Conservation (phyloP, 2,113 vertebrate genomes). For the Ornithorhynchus anatinus region DNA sequence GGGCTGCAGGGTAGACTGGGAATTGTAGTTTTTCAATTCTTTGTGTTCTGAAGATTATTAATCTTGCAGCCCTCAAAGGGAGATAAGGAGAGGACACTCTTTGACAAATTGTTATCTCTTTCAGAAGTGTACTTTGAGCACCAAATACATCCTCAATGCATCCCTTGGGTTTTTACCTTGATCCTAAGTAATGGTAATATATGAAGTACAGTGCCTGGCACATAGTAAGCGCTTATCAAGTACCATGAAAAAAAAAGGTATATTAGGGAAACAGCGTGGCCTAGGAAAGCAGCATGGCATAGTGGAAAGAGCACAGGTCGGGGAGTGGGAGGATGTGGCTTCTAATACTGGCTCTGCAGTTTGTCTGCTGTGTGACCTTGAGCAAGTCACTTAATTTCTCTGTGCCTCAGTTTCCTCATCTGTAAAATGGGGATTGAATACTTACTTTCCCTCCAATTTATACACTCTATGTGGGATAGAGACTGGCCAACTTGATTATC, state of each 20-base stretch:
- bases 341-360: no score
- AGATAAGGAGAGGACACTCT: slow-evolving; percentile 46
- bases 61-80: slow-evolving; percentile 49
- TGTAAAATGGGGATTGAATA: no score
- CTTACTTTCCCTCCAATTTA: background rate
- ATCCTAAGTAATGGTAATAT: slow-evolving; percentile 38
- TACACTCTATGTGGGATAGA: background rate
- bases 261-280: no score
- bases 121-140: slow-evolving; percentile 50
- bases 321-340: no score
- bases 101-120: slow-evolving; percentile 60
- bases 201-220: slow-evolving; percentile 40
- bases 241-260: no score
- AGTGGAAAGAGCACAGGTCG: no score
- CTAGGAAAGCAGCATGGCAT: no score
- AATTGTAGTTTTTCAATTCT: slow-evolving; percentile 66
- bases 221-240: no score
- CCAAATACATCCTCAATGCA: slow-evolving; percentile 14
- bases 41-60: slow-evolving; percentile 67
- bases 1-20: slow-evolving; percentile 58
- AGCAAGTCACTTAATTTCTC: no score
- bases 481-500: no score
- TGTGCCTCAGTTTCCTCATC: no score
- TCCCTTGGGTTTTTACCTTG: slow-evolving; percentile 47
- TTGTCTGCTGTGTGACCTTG: no score